Evolutionary conservation across 2,797 vertebrate species (phyloP), one percentile per base, ranked within the genome.

Genomic region (Schizopygopsis pylzovi): DNA sequence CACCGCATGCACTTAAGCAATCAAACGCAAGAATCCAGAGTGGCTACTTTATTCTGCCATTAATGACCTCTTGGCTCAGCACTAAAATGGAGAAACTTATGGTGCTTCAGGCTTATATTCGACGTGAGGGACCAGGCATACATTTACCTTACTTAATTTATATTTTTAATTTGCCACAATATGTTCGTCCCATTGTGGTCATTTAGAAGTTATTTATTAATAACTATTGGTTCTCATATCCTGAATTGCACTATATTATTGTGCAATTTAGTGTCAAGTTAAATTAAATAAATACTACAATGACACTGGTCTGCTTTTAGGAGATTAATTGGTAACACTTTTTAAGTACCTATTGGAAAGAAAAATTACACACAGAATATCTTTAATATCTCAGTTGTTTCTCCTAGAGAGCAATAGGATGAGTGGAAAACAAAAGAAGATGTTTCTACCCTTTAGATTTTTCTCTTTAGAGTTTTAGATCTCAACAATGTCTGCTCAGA

Each of bases 21-120:
- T 85, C 67, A 85, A 80, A 72, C 2, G 52, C 54, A 85, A 59
- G 84, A 83, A 61, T 75, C 70, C 84, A n/a, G 84, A 85, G 78
- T 52, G 78, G 68, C 56, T 65, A 45, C 78, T 81, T 81, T 65
- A 65, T 85, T 49, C 77, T 72, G 41, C 76, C 78, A 80, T 81
- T 81, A 81, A 81, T 75, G 78, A 81, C 68, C 84, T 85, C 59
- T 72, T 80, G 78, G 70, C 56, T 81, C 77, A 49, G 28, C 45
- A 54, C 68, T 73, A 65, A 85, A 85, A 63, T 49, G 41, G 54
- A 73, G 68, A 47, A 85, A 52, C 43, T 20, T 85, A 75, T 52
- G 70, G 33, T 49, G 68, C 68, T 81, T 81, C 78, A 52, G 84
- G 78, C 67, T 85, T 63, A 72, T 61, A 79, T 70, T 71, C 22